These are phyloP conservation scores for Drosophila subpulchrella DNA, from an alignment of 1,140 invertebrate species.

Conservation along the genomic window DNA sequence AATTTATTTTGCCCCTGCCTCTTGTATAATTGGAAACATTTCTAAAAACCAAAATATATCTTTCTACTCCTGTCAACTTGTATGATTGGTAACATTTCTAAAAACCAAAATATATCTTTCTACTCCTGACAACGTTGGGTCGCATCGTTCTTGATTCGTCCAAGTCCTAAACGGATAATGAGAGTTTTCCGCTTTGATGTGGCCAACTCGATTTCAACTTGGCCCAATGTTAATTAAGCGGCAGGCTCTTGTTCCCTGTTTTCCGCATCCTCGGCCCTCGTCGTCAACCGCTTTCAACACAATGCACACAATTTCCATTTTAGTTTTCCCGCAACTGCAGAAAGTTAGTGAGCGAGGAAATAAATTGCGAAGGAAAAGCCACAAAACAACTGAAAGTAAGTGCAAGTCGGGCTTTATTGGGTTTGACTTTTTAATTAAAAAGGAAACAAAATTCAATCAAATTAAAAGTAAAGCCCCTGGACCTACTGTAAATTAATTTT, in stretches of 20 bases:
- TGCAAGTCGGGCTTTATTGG: constrained; percentile 15
- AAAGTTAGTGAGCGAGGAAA: constrained; percentile 15
- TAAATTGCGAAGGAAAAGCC: constrained; percentile 37
- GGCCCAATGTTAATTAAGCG: constrained; percentile 21
- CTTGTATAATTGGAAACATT: neutral
- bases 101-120: neutral
- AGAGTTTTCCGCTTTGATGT: constrained; percentile 3
- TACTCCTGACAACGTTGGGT: too few relatives aligned
- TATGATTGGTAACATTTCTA: too few relatives aligned
- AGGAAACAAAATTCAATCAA: constrained; percentile 11
- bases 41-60: neutral
- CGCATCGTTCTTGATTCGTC: neutral
- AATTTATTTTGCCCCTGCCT: neutral
- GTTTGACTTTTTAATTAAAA: constrained; percentile 49
- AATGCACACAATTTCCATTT: constrained; percentile 41
- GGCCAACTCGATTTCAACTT: neutral
- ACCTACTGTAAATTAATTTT: neutral
- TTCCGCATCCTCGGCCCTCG: neutral
- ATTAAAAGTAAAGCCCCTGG: constrained; percentile 11
- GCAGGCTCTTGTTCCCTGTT: constrained; percentile 5
- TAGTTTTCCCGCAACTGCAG: constrained; percentile 4
- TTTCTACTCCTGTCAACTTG: too few relatives aligned
- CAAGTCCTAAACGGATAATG: constrained; percentile 4
- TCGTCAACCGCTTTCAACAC: constrained; percentile 10
- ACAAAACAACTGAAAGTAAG: constrained; percentile 20